phyloP scores from a whole-genome alignment of 2,113 vertebrate genomes.

The Dicerorhinus sumatrensis region DNA sequence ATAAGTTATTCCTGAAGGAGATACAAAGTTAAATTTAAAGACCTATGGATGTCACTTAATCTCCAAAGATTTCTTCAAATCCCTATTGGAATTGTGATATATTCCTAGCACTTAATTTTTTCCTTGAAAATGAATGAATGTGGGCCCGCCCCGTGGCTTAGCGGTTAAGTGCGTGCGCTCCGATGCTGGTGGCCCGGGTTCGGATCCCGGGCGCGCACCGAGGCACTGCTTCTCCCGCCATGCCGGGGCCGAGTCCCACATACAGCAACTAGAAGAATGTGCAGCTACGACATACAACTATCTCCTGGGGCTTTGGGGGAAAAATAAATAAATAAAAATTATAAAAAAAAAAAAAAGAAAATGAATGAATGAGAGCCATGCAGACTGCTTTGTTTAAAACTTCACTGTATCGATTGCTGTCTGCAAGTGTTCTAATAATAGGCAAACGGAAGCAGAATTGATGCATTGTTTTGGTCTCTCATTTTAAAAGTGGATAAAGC shows the following conservation, averaged over 20 bases:
- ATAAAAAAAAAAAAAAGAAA: no score
- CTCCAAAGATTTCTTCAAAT: slow-evolving; percentile 64
- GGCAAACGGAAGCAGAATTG: slow-evolving; percentile 49
- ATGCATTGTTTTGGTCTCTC: slow-evolving; percentile 53
- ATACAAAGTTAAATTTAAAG: slow-evolving; percentile 58
- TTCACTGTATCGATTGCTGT: slow-evolving; percentile 66
- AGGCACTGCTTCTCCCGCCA: no score
- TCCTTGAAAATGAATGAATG: slow-evolving; percentile 76
- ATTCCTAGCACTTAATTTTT: slow-evolving; percentile 70
- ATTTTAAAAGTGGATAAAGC: neutral
- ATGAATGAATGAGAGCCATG: slow-evolving; percentile 74
- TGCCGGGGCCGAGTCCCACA: no score
- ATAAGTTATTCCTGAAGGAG: slow-evolving; percentile 41
- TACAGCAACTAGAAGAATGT: no score
- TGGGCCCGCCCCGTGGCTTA: no score
- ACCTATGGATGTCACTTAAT: neutral
- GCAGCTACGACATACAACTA: no score
- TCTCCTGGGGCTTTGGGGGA: no score
- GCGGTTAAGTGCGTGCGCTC: no score
- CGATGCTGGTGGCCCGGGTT: no score
- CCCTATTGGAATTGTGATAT: slow-evolving; percentile 66
- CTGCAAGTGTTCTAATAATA: slow-evolving; percentile 70
- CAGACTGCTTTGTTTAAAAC: slow-evolving; percentile 80
- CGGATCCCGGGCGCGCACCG: no score
- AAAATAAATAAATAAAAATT: no score